Evolutionary conservation across 2,113 vertebrate genomes (phyloP).

Genomic region (Podocnemis expansa): DNA sequence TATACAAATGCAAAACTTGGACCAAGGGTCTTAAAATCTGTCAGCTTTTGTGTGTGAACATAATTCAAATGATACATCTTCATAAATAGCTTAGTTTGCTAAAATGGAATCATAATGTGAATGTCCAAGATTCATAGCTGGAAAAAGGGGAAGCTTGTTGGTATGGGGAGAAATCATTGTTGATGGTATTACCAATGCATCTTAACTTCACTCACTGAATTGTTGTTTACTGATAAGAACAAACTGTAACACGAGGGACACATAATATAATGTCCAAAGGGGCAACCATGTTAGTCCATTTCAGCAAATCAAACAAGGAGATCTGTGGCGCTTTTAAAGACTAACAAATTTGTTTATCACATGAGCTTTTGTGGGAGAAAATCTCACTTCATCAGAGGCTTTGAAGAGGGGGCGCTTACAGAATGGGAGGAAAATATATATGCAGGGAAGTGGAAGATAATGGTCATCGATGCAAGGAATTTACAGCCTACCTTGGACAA

Average conservation of each 20-base stretch:
- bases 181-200: not conserved
- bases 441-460: too few species aligned
- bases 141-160: not conserved
- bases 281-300: too few species aligned
- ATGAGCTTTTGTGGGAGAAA: too few species aligned
- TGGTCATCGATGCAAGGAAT: not conserved
- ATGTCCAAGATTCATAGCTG: accelerated
- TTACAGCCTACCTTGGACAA: not conserved
- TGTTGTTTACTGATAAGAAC: not conserved
- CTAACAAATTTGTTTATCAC: too few species aligned
- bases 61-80: not conserved
- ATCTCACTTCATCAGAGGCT: too few species aligned
- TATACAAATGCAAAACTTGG: not conserved
- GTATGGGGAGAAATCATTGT: not conserved
- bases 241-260: too few species aligned
- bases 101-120: constrained; percentile 6
- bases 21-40: not conserved
- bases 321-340: too few species aligned
- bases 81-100: not conserved
- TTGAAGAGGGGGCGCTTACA: too few species aligned
- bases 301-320: too few species aligned
- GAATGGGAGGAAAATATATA: too few species aligned
- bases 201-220: not conserved
- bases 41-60: accelerated
- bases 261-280: too few species aligned